phyloP scores from a whole-genome alignment of 2,888 invertebrate species.

The Hirtodrosophila alboralis region DNA sequence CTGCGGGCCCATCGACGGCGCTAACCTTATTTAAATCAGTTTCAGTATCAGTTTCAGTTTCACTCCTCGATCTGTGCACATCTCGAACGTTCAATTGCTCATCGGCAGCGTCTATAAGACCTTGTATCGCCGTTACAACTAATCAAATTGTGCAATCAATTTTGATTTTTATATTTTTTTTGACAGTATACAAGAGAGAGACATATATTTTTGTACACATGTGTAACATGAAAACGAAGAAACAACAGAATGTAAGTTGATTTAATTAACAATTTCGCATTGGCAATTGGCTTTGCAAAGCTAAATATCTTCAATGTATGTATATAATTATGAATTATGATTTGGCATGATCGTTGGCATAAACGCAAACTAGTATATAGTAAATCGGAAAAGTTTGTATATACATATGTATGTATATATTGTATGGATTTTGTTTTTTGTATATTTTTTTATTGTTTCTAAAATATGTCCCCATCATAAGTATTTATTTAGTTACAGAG shows the following conservation, averaged over 20 bases:
- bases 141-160: constrained; percentile 31
- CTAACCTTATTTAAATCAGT: constrained; percentile 83
- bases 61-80: constrained; percentile 82
- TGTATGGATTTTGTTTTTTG: constrained; percentile 6
- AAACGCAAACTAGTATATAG: constrained; percentile 4
- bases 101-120: constrained; percentile 85
- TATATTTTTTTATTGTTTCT: constrained; percentile 45
- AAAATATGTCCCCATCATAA: constrained; percentile 79
- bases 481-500: constrained; percentile 33
- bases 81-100: constrained; percentile 84
- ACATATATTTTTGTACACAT: constrained; percentile 27
- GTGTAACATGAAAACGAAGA: constrained; percentile 53
- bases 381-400: constrained; percentile 30
- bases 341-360: constrained; percentile 50
- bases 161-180: constrained; percentile 4
- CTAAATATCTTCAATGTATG: constrained; percentile 24
- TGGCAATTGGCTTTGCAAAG: constrained; percentile 27
- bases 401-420: constrained; percentile 26
- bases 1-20: constrained; percentile 48
- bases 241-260: constrained; percentile 50
- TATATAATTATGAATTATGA: constrained; percentile 31
- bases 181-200: constrained; percentile 18
- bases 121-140: constrained; percentile 85
- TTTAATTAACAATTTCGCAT: constrained; percentile 19
- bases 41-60: constrained; percentile 73